Evolutionary conservation across 2,797 vertebrate species (phyloP).

Genomic region (Momotus momota): DNA sequence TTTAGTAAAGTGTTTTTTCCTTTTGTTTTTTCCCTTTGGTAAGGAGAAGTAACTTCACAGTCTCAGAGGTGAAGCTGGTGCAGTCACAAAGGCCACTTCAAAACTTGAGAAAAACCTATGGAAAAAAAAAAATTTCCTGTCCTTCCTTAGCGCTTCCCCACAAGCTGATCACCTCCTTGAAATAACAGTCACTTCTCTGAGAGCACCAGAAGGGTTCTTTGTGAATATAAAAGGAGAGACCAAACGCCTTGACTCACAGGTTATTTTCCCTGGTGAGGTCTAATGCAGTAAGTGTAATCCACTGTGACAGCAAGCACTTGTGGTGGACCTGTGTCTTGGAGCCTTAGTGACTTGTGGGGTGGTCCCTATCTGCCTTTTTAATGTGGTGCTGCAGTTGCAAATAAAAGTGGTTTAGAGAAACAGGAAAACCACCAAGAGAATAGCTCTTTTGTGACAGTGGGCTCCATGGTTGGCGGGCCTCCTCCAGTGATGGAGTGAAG

Average conservation of each 20-base stretch:
- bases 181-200: neutral
- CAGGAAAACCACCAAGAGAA: neutral
- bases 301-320: rapidly evolving
- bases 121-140: neutral
- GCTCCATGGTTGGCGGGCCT: neutral
- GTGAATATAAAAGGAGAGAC: neutral
- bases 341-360: neutral
- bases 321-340: neutral
- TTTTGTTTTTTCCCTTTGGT: neutral
- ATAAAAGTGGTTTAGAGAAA: neutral
- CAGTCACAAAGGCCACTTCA: neutral
- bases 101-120: neutral
- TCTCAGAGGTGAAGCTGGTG: neutral
- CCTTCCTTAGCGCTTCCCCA: neutral
- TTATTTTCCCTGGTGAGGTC: neutral
- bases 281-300: neutral
- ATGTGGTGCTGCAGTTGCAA: neutral
- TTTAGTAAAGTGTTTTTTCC: neutral
- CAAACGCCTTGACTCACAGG: neutral
- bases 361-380: neutral
- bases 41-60: neutral
- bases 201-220: neutral
- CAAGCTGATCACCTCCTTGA: neutral
- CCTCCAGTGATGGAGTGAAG: neutral
- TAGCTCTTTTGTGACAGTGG: neutral